Conservation (phyloP, 2,888 invertebrate species). For the Himalopsyche anomala region DNA sequence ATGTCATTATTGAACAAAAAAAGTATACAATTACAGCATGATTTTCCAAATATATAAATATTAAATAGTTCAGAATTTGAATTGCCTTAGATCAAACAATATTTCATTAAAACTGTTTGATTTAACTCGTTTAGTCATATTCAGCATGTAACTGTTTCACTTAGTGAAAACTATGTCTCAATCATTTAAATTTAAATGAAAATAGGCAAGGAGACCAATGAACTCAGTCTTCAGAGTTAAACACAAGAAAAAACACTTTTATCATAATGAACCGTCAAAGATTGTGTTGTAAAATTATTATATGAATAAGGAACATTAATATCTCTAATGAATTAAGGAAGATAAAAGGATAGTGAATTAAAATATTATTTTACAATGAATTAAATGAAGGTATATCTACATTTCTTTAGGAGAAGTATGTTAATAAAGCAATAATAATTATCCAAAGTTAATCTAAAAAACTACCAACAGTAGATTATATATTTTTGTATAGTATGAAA, state of each 20-base stretch:
- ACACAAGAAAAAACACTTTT: neutral
- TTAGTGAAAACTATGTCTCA: no score
- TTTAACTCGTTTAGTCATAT: no score
- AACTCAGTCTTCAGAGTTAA: no score
- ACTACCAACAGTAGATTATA: neutral
- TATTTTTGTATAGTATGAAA: neutral
- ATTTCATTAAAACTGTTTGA: no score
- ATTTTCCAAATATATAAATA: no score
- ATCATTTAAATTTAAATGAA: no score
- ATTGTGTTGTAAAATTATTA: neutral
- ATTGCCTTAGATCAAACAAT: no score
- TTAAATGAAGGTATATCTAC: neutral
- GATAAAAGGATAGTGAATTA: neutral
- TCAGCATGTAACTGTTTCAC: no score
- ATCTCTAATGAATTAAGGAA: neutral
- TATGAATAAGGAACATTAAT: neutral
- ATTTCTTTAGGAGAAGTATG: neutral
- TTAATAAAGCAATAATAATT: constrained; percentile 24
- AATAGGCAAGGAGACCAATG: no score
- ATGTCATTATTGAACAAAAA: neutral
- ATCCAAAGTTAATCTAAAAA: constrained; percentile 33
- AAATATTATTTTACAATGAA: neutral
- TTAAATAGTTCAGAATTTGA: no score
- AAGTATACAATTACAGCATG: neutral
- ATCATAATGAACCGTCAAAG: neutral